These are phyloP conservation scores for Unio pictorum DNA, from an alignment of 2,888 invertebrate genomes.

Conservation along the genomic window DNA sequence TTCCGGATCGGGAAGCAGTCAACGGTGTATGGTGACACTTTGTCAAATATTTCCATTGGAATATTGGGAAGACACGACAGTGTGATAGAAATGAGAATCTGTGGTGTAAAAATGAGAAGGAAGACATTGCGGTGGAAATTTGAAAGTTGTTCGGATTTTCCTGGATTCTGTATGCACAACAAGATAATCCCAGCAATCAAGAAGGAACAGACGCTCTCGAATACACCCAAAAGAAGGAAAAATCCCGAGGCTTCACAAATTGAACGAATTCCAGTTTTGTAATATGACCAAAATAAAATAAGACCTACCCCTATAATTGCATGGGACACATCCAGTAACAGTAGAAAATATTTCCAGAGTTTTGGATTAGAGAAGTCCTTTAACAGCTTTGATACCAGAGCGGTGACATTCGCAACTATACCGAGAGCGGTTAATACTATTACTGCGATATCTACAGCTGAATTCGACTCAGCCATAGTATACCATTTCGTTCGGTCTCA, in stretches of 20 bases:
- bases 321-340: conserved; percentile 47
- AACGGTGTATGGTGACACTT: conserved; percentile 25
- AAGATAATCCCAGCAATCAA: conserved; percentile 49
- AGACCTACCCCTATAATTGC: conserved; percentile 43
- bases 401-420: conserved; percentile 33
- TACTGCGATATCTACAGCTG: conserved; percentile 25
- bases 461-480: conserved; percentile 16
- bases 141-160: conserved; percentile 52
- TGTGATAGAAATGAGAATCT: conserved; percentile 41
- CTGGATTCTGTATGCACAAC: conserved; percentile 55
- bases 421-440: conserved; percentile 38
- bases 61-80: conserved; percentile 49
- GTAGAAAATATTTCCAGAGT: conserved; percentile 54
- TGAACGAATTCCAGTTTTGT: conserved; percentile 10
- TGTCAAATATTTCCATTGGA: conserved; percentile 42
- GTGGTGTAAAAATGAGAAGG: conserved; percentile 46
- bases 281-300: conserved; percentile 34
- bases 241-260: conserved; percentile 47
- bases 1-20: conserved; percentile 52
- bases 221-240: conserved; percentile 49
- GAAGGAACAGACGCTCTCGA: conserved; percentile 47
- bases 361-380: conserved; percentile 49
- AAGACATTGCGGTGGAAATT: conserved; percentile 46
- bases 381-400: conserved; percentile 42
- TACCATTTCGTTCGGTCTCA: conserved; percentile 7